These are phyloP conservation scores for Sturnira hondurensis DNA, from an alignment of 2,113 vertebrate species.

Conservation along the genomic window DNA sequence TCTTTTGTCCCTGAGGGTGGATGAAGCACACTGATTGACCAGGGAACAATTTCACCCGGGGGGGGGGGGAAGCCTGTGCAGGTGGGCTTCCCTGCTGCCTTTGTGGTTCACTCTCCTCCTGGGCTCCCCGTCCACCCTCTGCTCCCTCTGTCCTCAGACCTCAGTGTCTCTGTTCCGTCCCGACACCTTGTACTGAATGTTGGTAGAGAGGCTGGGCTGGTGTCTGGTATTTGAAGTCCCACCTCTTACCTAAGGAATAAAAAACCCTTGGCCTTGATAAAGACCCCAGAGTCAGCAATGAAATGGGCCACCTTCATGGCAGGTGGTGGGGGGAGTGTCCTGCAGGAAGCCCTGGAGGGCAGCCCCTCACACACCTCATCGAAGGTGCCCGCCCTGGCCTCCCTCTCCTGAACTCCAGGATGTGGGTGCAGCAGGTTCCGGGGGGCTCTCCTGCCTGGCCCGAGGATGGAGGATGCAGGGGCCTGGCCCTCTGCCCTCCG, in stretches of 20 bases:
- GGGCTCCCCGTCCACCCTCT: neutral
- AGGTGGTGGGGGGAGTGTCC: no score
- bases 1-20: neutral
- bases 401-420: neutral
- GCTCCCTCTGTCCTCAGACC: neutral
- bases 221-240: neutral
- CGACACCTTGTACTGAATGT: neutral
- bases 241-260: neutral
- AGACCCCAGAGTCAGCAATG: neutral
- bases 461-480: neutral
- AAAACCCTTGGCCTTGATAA: neutral
- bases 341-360: neutral
- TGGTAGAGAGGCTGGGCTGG: no score
- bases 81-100: neutral
- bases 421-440: neutral
- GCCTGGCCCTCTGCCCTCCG: slow-evolving; percentile 35
- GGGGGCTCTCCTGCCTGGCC: neutral
- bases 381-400: no score
- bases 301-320: neutral
- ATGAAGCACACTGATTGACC: neutral
- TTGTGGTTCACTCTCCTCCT: neutral
- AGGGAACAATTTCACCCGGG: neutral
- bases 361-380: rapidly evolving
- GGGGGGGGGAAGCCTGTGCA: neutral
- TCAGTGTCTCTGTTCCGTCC: neutral